Evolutionary conservation across 1,140 invertebrate species (phyloP), one percentile per base, ranked within the genome.

Genomic region (Drosophila nigromelanica): DNA sequence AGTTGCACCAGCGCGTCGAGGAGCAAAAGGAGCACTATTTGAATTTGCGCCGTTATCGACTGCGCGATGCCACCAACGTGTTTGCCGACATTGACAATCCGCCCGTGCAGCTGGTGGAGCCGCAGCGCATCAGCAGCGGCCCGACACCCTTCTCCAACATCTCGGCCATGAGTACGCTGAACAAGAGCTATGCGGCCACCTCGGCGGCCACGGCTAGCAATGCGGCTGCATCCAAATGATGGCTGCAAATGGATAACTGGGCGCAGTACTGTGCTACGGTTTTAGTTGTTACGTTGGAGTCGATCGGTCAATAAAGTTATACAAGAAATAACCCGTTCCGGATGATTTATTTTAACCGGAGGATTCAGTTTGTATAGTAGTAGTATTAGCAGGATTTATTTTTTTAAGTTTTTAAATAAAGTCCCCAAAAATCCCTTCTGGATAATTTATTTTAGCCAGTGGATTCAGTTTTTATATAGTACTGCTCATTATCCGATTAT

Each of bases 11-110:
- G 75, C 94, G 94, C 63, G 95, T 94, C 0, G 94, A 96, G 77
- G 94, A 94, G 5, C 96, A 97, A 82, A 97, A 97, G 91, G 96
- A 97, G 72, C 95, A 96, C 51, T 98, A 96, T 90, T 91, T 97
- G 0, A 96, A 96, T 81, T 94, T 97, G 43, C 92, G 96, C 15
- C 96, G 95, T 83, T 95, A 96, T 63, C 93, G 96, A 5, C 92
- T 97, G 30, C 96, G 96, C 71, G 97, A 98, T 83, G 93, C 93
- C 33, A 95, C 95, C 7, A 95, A 97, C 89, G 95, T 97, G 4
- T 97, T 97, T 82, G 95, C 96, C 12, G 76, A 76, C 27, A 62
- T 90, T 15, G 91, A 92, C 3, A 90, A 78, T 43, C 76, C 86
- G 3, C 69, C 85, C 4, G 61, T 51, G 40, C 75, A 54, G 11